Evolutionary conservation across 2,113 vertebrate species (phyloP), one percentile per base, ranked within the genome.

Genomic region (Crypturellus undulatus): DNA sequence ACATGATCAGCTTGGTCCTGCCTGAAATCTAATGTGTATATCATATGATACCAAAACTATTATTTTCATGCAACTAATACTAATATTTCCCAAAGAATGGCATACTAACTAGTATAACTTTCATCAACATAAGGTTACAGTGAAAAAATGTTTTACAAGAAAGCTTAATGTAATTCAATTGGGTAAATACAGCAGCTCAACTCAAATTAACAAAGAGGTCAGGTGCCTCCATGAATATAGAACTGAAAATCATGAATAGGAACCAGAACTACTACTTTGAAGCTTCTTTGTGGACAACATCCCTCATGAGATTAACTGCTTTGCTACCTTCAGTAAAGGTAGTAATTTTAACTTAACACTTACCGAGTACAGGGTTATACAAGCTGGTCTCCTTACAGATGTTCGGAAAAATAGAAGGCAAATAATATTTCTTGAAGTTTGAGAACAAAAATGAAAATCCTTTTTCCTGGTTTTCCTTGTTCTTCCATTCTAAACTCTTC

Each of bases 381-480:
- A 99, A 98, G 97, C 98, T 99, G 92, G 98, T 99, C 94, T 99
- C 99, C 96, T 98, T 99, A 96, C 99, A 99, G 92, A 99, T 99
- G 97, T 99, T 99, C 92, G 99, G 99, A 80, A 99, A 99, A 98
- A 99, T 99, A 97, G 99, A 99, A 97, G 99, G 99, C 97, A 99
- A 98, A 94, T 99, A 99, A 97, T 99, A 99, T 97, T 99, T 99
- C 98, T 99, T 99, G 98, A 99, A 99, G 98, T 99, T 98, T 94
- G 98, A 98, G 96, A 99, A 99, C 89, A 99, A 98, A 97, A 99
- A 99, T 82, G 99, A 99, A 97, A 99, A 99, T 97, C 99, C 99
- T 86, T 98, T 99, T 97, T 99, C 99, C 87, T 99, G 99, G 94
- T 99, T 99, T 97, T 99, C 99, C 96, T 99, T 99, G 97, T 99